These are phyloP conservation scores for Hyposoter dolosus DNA, from an alignment of 2,888 invertebrate species.

Conservation along the genomic window DNA sequence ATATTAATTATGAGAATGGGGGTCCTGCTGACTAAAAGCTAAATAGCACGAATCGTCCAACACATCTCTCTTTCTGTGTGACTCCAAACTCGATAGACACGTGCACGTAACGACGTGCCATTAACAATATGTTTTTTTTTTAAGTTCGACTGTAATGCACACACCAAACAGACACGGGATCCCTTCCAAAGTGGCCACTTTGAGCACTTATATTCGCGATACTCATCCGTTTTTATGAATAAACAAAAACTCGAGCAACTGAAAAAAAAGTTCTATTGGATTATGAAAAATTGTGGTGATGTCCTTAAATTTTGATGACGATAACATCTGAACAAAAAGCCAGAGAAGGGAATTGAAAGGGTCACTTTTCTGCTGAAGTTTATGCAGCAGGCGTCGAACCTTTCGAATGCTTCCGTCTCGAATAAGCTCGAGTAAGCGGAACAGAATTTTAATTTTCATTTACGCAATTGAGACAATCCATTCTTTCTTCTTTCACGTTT, in stretches of 20 bases:
- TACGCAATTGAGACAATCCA: background rate
- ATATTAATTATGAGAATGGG: constrained; percentile 60
- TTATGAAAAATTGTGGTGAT: background rate
- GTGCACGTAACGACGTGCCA: constrained; percentile 22
- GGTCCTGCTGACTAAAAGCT: constrained; percentile 54
- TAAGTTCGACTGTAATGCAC: background rate
- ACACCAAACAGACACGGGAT: constrained; percentile 18
- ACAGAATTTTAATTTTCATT: background rate
- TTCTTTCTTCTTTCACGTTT: background rate
- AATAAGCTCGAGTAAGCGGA: background rate
- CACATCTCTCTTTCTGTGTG: constrained; percentile 23
- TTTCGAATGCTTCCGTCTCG: background rate
- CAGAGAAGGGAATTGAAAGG: background rate
- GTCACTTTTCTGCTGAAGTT: too few relatives aligned
- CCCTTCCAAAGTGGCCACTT: constrained; percentile 75
- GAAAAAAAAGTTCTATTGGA: background rate
- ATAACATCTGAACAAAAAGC: background rate
- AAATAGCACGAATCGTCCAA: constrained; percentile 50
- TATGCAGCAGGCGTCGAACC: too few relatives aligned
- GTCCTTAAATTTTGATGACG: background rate
- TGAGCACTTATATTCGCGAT: background rate
- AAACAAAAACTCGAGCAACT: background rate
- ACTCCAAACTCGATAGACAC: constrained; percentile 12
- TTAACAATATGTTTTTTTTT: background rate
- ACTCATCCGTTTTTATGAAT: background rate